Base-by-base conservation (phyloP, 2,797 vertebrate genomes). In the Chanos chanos region DNA sequence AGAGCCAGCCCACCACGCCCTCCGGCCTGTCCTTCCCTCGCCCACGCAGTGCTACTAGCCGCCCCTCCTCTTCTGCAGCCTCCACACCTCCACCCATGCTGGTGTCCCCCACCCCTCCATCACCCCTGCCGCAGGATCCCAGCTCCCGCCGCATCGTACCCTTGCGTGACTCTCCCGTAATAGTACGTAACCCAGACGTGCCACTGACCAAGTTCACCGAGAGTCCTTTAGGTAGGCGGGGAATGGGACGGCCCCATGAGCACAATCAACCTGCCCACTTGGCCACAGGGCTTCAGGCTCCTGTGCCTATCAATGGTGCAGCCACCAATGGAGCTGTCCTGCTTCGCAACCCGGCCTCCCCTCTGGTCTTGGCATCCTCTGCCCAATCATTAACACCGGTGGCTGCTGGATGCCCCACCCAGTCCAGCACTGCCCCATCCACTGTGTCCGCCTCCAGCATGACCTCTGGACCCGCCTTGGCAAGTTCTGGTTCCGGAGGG, bases 141-240 rank as follows among this genome's bases (percentile, higher is more conserved):
- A 89, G 89, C 0, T 89, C 93, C 7, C 92, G 94, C 0, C 86
- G 93, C 10, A 90, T 93, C 0, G 91, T 92, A 2, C 91, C 86
- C 5, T 89, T 94, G 31, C 89, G 94, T 0, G 94, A 95, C 71
- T 96, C 94, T 0, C 94, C 94, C 0, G 93, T 96, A 66, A 96
- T 96, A 2, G 94, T 96, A 4, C 89, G 94, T 8, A 96, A 95
- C 78, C 94, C 94, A 0, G 94, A 96, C 0, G 93, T 96, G 43
- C 94, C 94, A 0, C 66, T 90, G 70, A 85, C 90, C 68, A 85
- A 89, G 74, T 77, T 90, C 77, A 81, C 87, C 0, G 52, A 91
- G 16, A 76, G 91, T 53, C 82, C 89, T 2, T 41, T 86, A 50
- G 70, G 86, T 71, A 74, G 89, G 19, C 68, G 68, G 47, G 63